Percentiles rank a stretch among this genome's conserved stretches.
These are phyloP conservation scores for Ceuthmochares aereus DNA, from an alignment of 2,113 vertebrate species.

Conservation along the genomic window DNA sequence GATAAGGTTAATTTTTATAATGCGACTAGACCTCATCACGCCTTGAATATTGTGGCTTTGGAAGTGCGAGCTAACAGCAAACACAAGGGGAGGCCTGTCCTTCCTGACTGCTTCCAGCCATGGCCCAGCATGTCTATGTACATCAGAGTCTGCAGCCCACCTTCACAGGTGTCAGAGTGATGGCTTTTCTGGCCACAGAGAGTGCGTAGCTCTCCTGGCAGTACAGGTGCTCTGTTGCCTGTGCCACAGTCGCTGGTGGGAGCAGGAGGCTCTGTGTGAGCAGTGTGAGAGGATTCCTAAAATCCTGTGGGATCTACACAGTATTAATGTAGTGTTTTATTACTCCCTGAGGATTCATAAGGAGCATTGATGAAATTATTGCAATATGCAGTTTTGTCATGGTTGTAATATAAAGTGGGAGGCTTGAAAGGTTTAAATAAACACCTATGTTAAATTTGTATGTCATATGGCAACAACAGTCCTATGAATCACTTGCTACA, in stretches of 20 bases:
- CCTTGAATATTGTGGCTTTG: neutral
- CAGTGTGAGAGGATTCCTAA: neutral
- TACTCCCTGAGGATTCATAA: conserved; percentile 34
- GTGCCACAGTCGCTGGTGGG: neutral
- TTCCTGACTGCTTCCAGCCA: accelerated
- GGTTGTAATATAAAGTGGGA: neutral
- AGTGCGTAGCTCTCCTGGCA: accelerated
- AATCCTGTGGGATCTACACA: neutral
- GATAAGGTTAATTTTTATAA: neutral
- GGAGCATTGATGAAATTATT: conserved; percentile 39
- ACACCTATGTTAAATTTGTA: conserved; percentile 25
- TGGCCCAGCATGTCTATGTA: accelerated
- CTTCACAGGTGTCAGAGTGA: accelerated
- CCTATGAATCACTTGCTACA: neutral
- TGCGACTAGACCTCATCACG: accelerated
- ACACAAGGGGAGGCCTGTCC: accelerated
- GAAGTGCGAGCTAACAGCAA: neutral
- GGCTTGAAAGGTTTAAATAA: conserved; percentile 55
- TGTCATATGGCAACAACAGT: neutral
- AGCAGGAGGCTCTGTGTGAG: accelerated
- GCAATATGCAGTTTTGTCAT: conserved; percentile 1
- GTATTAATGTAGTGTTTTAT: neutral
- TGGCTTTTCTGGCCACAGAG: neutral
- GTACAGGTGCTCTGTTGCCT: accelerated
- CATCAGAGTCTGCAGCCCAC: neutral